Base-by-base conservation (phyloP, 2,888 invertebrate species). In the Crematogaster levior region DNA sequence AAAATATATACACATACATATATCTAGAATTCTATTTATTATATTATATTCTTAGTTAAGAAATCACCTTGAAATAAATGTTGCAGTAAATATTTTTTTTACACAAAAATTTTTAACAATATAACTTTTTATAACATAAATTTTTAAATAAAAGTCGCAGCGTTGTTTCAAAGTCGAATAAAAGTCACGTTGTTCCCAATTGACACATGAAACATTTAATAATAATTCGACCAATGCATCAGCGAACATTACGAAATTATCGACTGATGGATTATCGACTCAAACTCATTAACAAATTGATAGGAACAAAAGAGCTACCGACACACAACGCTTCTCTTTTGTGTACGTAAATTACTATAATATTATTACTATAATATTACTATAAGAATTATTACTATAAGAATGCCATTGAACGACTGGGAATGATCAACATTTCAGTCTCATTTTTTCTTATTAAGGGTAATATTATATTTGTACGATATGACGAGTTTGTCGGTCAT, bases 201-300 rank as follows among this genome's bases (percentile, higher is more conserved):
- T 21, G 46, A 21, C 63, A 34, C 60, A 30, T 30, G 34, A 63
- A 74, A 61, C 63, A 12, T 63, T 48, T 74, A 74, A 74, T 74
- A 63, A 74, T 48, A 34, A 63, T 63, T 48, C 63, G 63, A 61
- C 24, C 61, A 24, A 74, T 63, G 48, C 24, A 63, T 4, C 48
- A 34, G 24, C 18, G 12, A 12, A 48, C 63, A 63, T 74, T 63
- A 63, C 74, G 46, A 63, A 63, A 74, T 74, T 74, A 74, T 74
- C 73, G 61, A 34, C 48, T 61, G 48, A 48, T 74, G 24, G 40
- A 61, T n/a, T n/a, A n/a, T n/a, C 24, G 46, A n/a, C 63, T 34
- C 24, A 48, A 46, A 48, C 18, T 40, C 74, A 74, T 74, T 63
- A 46, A 61, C 34, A 74, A 74, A 74, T 74, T 61, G 61, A 24